Evolutionary conservation across 2,888 invertebrate genomes (phyloP).

Genomic region (Phytoseiulus persimilis): DNA sequence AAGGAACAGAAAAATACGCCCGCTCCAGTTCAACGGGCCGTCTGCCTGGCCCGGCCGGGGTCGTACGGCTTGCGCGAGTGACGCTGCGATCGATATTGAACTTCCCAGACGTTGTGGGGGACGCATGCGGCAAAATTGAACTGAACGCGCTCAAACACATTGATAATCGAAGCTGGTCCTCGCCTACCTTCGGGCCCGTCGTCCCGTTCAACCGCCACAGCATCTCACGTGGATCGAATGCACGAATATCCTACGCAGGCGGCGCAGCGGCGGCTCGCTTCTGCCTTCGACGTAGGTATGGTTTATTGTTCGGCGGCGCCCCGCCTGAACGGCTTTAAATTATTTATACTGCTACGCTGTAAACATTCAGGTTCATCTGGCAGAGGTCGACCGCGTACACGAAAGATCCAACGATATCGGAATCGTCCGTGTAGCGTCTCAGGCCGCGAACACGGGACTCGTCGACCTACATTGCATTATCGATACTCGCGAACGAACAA

Average conservation of each 20-base stretch:
- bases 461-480: background rate
- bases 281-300: background rate
- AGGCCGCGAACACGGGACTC: background rate
- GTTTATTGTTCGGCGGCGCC: background rate
- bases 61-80: background rate
- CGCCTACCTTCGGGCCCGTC: background rate
- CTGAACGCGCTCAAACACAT: background rate
- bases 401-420: background rate
- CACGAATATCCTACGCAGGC: background rate
- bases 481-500: background rate
- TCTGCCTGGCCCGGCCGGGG: background rate
- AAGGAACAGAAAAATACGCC: background rate
- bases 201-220: background rate
- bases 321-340: background rate
- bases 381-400: background rate
- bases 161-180: background rate
- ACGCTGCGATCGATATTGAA: background rate
- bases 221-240: background rate
- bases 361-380: background rate
- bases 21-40: background rate
- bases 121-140: background rate
- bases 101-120: background rate
- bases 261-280: background rate
- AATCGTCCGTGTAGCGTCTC: background rate
- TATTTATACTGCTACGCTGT: background rate